phyloP scores from a whole-genome alignment of 1,140 invertebrate genomes.

The Vollenhovia emeryi region DNA sequence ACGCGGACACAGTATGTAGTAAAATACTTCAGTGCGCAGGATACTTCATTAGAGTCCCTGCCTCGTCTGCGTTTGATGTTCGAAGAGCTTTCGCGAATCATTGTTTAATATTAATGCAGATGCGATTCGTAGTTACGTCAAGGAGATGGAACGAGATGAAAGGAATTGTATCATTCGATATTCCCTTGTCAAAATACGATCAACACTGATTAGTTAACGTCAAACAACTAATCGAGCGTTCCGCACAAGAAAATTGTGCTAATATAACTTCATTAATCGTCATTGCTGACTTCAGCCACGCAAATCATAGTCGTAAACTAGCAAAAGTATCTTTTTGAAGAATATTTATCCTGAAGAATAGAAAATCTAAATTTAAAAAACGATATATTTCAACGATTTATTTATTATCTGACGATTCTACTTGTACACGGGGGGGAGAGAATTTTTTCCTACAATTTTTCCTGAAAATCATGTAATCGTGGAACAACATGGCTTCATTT shows the following conservation, averaged over 20 bases:
- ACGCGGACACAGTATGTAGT: conserved; percentile 56
- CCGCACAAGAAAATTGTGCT: neutral
- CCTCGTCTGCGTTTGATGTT: conserved; percentile 68
- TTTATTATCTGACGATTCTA: neutral
- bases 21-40: conserved; percentile 42
- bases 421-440: no score
- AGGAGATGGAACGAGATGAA: conserved; percentile 4
- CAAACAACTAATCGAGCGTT: neutral
- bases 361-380: neutral
- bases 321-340: neutral
- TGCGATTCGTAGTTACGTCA: conserved; percentile 5
- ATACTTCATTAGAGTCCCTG: conserved; percentile 64
- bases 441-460: no score
- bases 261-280: neutral
- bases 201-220: conserved; percentile 5
- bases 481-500: no score
- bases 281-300: neutral
- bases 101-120: conserved; percentile 52
- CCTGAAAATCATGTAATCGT: no score
- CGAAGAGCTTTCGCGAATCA: conserved; percentile 58
- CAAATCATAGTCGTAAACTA: neutral
- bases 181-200: neutral
- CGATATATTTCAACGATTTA: neutral
- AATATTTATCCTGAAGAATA: neutral
- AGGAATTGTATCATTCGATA: conserved; percentile 40